A percentile compares a stretch with the other conserved stretches of the same genome.
Evolutionary conservation across 2,888 invertebrate genomes (phyloP).

Genomic region (Tenthredo livida): DNA sequence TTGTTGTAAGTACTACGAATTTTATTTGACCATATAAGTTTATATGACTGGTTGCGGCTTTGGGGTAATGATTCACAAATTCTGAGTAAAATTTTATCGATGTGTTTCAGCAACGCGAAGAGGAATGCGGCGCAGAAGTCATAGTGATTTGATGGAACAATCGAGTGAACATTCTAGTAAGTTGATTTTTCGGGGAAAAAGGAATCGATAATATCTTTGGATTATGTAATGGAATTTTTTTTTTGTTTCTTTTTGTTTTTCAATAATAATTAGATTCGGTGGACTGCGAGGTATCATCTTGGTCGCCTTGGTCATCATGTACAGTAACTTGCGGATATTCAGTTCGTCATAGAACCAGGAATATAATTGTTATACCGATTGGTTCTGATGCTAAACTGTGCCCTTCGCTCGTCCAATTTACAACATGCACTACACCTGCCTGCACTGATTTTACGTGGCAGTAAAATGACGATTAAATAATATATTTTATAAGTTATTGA

Average conservation of each 20-base stretch:
- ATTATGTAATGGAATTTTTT: background rate
- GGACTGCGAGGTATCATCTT: constrained; percentile 78
- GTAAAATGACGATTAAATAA: background rate
- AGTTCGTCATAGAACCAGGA: constrained; percentile 86
- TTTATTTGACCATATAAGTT: background rate
- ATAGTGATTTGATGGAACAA: constrained; percentile 47
- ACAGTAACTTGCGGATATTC: constrained; percentile 92
- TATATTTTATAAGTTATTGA: background rate
- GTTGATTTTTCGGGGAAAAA: background rate
- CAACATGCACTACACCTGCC: constrained; percentile 64
- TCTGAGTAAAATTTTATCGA: background rate
- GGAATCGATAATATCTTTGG: background rate
- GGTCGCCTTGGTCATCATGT: constrained; percentile 92
- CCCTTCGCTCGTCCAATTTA: constrained; percentile 72
- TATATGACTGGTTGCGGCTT: background rate
- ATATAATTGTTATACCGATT: constrained; percentile 78
- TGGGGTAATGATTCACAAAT: background rate
- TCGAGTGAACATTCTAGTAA: constrained; percentile 24
- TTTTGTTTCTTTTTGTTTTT: background rate
- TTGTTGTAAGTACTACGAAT: constrained; percentile 70
- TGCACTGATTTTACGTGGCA: constrained; percentile 52
- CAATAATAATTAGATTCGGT: constrained; percentile 56
- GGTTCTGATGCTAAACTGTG: constrained; percentile 72
- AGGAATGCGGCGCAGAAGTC: constrained; percentile 58
- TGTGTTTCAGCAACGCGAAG: constrained; percentile 60